Conservation (phyloP, 2,797 vertebrate species). For the Tamandua tetradactyla region DNA sequence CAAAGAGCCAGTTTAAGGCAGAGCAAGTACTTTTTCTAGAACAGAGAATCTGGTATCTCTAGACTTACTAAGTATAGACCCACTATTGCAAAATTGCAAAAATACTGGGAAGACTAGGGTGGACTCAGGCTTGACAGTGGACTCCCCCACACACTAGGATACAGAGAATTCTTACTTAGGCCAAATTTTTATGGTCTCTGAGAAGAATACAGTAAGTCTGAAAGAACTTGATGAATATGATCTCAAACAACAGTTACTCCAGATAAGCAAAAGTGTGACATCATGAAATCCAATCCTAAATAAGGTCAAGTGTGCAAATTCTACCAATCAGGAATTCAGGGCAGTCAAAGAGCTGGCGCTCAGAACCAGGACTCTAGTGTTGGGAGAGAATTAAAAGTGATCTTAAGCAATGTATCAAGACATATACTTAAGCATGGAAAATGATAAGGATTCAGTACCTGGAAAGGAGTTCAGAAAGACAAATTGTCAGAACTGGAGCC, state of each 20-base stretch:
- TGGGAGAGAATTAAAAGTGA: neutral
- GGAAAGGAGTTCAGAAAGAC: neutral
- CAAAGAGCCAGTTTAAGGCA: neutral
- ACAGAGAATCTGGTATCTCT: neutral
- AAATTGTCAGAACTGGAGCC: neutral
- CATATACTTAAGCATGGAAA: neutral
- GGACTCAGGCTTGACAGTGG: neutral
- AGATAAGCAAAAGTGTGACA: neutral
- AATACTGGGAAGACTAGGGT: neutral
- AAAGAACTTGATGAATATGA: neutral
- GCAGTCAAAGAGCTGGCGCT: neutral
- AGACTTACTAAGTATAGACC: conserved; percentile 28
- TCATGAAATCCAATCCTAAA: neutral
- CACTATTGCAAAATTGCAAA: neutral
- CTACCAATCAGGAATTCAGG: neutral
- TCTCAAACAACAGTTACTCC: neutral
- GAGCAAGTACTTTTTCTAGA: neutral
- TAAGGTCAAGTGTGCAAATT: neutral
- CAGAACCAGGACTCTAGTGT: neutral
- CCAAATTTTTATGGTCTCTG: neutral
- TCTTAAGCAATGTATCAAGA: neutral
- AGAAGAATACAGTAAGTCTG: neutral
- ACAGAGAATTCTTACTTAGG: neutral
- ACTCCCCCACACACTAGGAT: neutral
- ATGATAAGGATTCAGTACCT: neutral